Evolutionary conservation across 2,888 invertebrate species (phyloP).

Genomic region (Rotaria sp.): DNA sequence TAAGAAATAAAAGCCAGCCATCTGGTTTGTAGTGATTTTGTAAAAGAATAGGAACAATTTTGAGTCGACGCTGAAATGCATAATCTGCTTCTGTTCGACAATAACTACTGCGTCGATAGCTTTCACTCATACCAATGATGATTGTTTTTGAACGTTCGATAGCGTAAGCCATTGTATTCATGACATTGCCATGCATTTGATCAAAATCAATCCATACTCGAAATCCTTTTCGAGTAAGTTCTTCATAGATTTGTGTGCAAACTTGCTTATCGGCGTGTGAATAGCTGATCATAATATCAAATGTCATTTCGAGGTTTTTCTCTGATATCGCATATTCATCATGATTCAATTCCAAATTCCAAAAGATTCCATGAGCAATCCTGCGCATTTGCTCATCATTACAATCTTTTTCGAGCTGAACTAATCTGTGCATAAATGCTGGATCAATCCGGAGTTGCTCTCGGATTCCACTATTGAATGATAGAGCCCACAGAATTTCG

Average conservation of each 20-base stretch:
- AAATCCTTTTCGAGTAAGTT: background rate
- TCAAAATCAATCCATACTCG: background rate
- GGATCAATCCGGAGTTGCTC: background rate
- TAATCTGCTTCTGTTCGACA: conserved; percentile 6
- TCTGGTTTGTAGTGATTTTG: background rate
- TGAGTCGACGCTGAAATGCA: background rate
- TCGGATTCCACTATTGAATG: background rate
- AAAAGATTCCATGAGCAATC: background rate
- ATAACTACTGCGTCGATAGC: background rate
- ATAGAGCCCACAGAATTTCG: background rate
- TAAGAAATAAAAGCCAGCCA: background rate
- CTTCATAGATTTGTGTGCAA: no score
- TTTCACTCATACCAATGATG: background rate
- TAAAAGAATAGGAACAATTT: background rate
- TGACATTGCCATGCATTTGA: background rate
- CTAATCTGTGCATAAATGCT: background rate
- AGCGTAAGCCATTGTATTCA: background rate
- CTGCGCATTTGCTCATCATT: background rate
- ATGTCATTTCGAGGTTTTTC: no score
- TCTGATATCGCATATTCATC: background rate
- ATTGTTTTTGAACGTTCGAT: background rate
- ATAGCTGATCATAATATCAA: no score
- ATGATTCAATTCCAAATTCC: background rate
- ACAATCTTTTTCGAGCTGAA: background rate
- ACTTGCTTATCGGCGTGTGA: no score